Percentiles rank a stretch among this genome's conserved stretches.
These are phyloP conservation scores for Smittia aterrima DNA, from an alignment of 2,888 invertebrate genomes.

Conservation along the genomic window DNA sequence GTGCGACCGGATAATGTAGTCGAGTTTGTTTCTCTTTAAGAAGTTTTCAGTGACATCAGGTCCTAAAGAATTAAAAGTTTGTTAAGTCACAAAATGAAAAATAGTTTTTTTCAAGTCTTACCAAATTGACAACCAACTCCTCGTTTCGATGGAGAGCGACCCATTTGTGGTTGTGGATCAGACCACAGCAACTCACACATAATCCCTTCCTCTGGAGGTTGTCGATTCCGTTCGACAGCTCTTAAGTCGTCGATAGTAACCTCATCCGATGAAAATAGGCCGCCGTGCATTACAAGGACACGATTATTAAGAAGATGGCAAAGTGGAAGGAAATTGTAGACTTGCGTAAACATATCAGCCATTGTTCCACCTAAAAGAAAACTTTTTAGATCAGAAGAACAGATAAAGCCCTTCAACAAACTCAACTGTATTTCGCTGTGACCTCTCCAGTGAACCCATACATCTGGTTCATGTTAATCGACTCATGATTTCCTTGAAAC, in stretches of 20 bases:
- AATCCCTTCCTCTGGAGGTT: conserved; percentile 94
- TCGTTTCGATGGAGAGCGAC: conserved; percentile 89
- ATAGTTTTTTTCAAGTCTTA: not conserved
- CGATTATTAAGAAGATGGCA: conserved; percentile 90
- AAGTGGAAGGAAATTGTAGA: conserved; percentile 96
- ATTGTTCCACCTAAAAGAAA: conserved; percentile 63
- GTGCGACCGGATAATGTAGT: conserved; percentile 94
- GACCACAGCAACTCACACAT: conserved; percentile 99
- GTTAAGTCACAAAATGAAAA: not conserved
- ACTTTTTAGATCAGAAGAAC: not conserved
- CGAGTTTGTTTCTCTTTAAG: conserved; percentile 78
- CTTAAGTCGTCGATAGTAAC: conserved; percentile 92
- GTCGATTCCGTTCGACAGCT: conserved; percentile 85
- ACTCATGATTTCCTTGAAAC: conserved; percentile 91
- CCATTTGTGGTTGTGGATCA: conserved; percentile 88
- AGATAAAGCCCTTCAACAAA: not conserved
- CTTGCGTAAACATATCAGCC: conserved; percentile 97
- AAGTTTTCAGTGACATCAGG: conserved; percentile 93
- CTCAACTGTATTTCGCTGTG: conserved; percentile 81
- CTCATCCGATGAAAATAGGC: conserved; percentile 89
- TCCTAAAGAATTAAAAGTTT: not conserved
- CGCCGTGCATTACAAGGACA: conserved; percentile 94
- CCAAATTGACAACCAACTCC: conserved; percentile 99
- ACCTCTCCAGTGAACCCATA: conserved; percentile 99
- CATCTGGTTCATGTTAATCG: conserved; percentile 98